These are phyloP conservation scores for Anthoptus insignis DNA, from an alignment of 2,888 invertebrate genomes.

Conservation along the genomic window DNA sequence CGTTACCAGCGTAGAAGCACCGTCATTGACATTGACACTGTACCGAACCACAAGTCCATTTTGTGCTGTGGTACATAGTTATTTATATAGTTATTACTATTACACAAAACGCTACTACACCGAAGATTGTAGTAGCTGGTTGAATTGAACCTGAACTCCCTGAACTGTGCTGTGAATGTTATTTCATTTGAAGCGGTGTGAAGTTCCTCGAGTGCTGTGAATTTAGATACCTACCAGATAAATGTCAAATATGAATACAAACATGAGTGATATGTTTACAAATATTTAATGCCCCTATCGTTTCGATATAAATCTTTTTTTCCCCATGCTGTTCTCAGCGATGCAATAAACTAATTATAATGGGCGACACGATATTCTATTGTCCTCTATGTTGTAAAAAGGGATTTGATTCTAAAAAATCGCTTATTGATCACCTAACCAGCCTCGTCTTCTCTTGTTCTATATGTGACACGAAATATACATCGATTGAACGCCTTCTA, in stretches of 20 bases:
- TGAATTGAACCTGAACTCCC: constrained; percentile 14
- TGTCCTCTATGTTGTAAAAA: constrained; percentile 90
- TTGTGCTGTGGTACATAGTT: too few species aligned
- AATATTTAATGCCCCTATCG: constrained; percentile 53
- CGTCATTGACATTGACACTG: too few species aligned
- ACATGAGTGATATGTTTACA: constrained; percentile 60
- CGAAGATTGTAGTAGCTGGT: neutral
- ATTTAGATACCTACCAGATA: constrained; percentile 74
- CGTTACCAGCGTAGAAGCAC: too few species aligned
- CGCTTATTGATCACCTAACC: constrained; percentile 84
- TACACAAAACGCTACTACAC: neutral
- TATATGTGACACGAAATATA: constrained; percentile 84
- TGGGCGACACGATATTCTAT: constrained; percentile 81
- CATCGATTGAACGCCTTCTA: constrained; percentile 83
- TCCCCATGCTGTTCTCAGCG: neutral
- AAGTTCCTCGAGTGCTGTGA: constrained; percentile 81
- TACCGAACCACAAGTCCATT: too few species aligned
- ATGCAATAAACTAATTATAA: constrained; percentile 57
- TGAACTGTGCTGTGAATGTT: constrained; percentile 25
- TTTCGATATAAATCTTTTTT: neutral
- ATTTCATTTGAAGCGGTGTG: constrained; percentile 63
- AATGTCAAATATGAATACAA: constrained; percentile 53
- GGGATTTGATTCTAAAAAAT: constrained; percentile 85
- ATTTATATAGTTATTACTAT: neutral
- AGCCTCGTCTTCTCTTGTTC: constrained; percentile 83